These are phyloP conservation scores for Lepisosteus oculatus DNA, from an alignment of 2,113 vertebrate genomes.

Conservation along the genomic window DNA sequence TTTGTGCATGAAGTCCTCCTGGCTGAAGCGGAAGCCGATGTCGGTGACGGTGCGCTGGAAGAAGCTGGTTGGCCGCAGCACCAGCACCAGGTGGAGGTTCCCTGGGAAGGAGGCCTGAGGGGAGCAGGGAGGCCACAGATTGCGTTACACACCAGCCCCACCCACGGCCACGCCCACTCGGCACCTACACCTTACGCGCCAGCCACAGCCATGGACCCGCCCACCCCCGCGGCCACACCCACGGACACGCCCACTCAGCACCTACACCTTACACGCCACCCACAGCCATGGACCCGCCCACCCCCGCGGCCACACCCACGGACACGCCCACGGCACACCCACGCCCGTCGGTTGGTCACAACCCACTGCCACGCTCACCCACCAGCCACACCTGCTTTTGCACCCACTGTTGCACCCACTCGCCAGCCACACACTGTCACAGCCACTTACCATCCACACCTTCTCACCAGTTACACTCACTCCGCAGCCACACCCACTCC, in stretches of 20 bases:
- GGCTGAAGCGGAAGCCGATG: slow-evolving; percentile 92
- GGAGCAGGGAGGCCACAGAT: slow-evolving; percentile 8
- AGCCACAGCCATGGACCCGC: not conserved
- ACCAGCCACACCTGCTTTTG: not conserved
- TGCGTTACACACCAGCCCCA: not conserved
- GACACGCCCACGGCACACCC: not conserved
- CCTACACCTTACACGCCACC: slow-evolving; percentile 14
- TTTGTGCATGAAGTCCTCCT: slow-evolving; percentile 94
- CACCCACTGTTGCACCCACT: too few relatives aligned
- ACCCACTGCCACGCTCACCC: not conserved
- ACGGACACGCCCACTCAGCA: slow-evolving; percentile 3
- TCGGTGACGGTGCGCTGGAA: slow-evolving; percentile 94
- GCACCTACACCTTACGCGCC: not conserved
- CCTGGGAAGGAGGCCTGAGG: slow-evolving; percentile 88
- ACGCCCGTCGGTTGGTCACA: slow-evolving; percentile 6
- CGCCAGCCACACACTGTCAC: too few relatives aligned
- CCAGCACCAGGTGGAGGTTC: slow-evolving; percentile 89
- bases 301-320: slow-evolving; percentile 10
- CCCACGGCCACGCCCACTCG: not conserved
- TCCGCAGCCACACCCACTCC: too few relatives aligned
- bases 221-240: not conserved
- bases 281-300: not conserved
- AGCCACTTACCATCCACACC: too few relatives aligned
- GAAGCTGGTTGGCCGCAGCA: slow-evolving; percentile 91
- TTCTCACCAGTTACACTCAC: too few relatives aligned